Evolutionary conservation across 2,888 invertebrate species (phyloP), one percentile per base, ranked within the genome.

Genomic region (Trichogramma evanescens): DNA sequence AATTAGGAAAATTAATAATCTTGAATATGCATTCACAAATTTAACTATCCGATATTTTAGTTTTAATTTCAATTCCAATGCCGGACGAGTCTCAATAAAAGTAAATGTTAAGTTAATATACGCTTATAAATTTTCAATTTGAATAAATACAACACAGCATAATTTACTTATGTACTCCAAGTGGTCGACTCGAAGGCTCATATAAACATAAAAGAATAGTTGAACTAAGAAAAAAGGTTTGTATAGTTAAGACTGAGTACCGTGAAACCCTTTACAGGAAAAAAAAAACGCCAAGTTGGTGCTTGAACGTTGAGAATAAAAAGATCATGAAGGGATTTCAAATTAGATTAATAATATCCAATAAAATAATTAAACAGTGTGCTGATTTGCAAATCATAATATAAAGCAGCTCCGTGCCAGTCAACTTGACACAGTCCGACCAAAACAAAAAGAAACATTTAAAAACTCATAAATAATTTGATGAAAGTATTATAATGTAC

Each of bases 341-440:
- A 50, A 45, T 58, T 57, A 56, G 9, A 59, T 59, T 10, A 57
- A 49, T 38, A 58, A 57, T 51, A 59, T 62, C 48, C 50, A 59
- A 62, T 55, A 59, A 58, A 64, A 60, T 41, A 58, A 62, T 61
- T 64, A 64, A 60, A 60, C 60, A 64, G 60, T 56, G 56, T 58
- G 59, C 53, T 59, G 58, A 57, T 58, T 56, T 54, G 58, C 58
- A 64, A 62, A 60, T 58, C 44, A 62, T 62, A 53, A 60, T 13
- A 57, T 38, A 48, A 50, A 54, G 57, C 48, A 26, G 56, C 59
- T 59, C 61, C 61, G 62, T 64, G 58, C 54, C 57, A 9, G 26
- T 55, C 48, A 46, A 57, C 52, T 61, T 45, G 6, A 62, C 54
- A 53, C 62, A 59, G 45, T 50, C 45, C 50, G 52, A 50, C 43